Evolutionary conservation across 2,113 vertebrate genomes (phyloP), one percentile per base, ranked within the genome.

Genomic region (Tonatia bakeri): DNA sequence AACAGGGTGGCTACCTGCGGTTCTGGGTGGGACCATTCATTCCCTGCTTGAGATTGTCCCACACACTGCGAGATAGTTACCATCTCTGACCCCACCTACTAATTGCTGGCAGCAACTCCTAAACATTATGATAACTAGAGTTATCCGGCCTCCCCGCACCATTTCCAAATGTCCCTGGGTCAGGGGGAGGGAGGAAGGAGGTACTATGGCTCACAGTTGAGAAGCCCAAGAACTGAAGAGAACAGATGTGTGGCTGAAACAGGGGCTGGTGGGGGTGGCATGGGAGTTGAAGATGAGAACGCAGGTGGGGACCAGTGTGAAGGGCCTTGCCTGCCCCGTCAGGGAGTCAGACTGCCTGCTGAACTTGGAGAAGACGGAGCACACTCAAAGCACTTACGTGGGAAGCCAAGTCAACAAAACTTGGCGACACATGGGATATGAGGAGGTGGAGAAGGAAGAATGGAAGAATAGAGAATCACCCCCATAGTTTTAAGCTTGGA

Each of bases 361-460:
- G 33, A 54, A 56, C 72, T 12, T 8, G 15, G 33, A 59, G 61
- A 61, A 75, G 72, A 92, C 26, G 70, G 43, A 83, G 43, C 11
- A 52, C 76, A 54, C 11, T 50, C 80, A 31, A 72, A 40, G 54
- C 82, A 73, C 54, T 61, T 45, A 45, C 0, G 33, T n/a, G 20
- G 92, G 85, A 94, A 70, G 73, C 50, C 87, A 24, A 16, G 26
- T 5, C 0, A 0, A 61, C 3, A 38, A 91, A 85, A 85, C 91
- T 69, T 69, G 87, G 89, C 91, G 77, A 61, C 50, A 83, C 14
- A 4, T 1, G 4, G 59, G 56, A 17, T 70, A n/a, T 24, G 56
- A 87, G 75, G 94, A 76, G 75, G 95, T 65, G 24, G 86, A 11
- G 9, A 59, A 87, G 40, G 33, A 47, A 80, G 75, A 61, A 72